Evolutionary conservation across 1,140 invertebrate genomes (phyloP).

Genomic region (Monomorium pharaonis): DNA sequence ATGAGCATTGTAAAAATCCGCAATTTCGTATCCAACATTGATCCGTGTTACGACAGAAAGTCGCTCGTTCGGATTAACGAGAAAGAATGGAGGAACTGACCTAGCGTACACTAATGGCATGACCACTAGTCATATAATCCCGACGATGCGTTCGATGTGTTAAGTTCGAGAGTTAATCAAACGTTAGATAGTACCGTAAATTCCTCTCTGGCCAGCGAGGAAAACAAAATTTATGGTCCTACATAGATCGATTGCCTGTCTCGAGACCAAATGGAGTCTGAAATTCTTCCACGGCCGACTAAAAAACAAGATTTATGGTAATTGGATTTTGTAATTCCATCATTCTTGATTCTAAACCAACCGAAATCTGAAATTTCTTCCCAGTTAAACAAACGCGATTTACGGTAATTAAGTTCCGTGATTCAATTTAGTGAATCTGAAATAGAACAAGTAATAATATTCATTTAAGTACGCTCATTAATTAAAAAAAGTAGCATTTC

Average conservation of each 20-base stretch:
- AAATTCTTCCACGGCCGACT: constrained; percentile 48
- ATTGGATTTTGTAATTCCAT: constrained; percentile 57
- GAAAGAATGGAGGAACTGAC: neutral
- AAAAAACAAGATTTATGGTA: constrained; percentile 58
- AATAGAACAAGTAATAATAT: neutral
- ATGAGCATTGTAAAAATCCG: neutral
- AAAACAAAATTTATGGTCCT: constrained; percentile 50
- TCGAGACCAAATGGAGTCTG: constrained; percentile 57
- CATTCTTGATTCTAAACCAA: constrained; percentile 29
- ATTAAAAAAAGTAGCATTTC: neutral
- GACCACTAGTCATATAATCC: constrained; percentile 1
- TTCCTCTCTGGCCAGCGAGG: constrained; percentile 29
- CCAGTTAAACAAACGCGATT: neutral
- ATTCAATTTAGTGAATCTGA: neutral
- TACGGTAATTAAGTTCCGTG: constrained; percentile 31
- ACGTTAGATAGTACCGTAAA: constrained; percentile 50
- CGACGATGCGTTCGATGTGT: constrained; percentile 17
- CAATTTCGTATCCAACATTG: neutral
- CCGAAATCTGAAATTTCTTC: constrained; percentile 43
- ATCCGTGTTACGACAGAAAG: neutral
- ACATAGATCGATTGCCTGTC: constrained; percentile 55
- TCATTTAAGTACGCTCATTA: neutral
- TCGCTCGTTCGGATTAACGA: neutral
- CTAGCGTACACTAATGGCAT: constrained; percentile 1
- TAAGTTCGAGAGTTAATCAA: constrained; percentile 52